Evolutionary conservation across 2,113 vertebrate genomes (phyloP), one percentile per base, ranked within the genome.

Genomic region (Atherinomorus stipes): DNA sequence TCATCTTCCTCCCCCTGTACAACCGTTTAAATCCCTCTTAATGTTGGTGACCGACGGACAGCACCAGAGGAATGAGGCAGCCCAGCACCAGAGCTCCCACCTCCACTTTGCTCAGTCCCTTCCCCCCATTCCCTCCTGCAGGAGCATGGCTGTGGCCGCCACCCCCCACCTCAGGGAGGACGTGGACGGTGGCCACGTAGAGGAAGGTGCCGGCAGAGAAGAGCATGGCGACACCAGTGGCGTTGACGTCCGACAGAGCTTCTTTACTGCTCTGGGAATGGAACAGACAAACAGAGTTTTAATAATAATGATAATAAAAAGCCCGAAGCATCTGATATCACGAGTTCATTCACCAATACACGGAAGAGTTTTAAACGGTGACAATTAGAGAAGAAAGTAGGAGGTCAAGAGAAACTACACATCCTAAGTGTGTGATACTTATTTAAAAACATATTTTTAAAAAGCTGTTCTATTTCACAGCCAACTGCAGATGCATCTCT

Each of bases 141-240:
- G 95, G 25, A 19, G 95, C 93, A 90, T 99, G 98, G 91, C 96
- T 98, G 91, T 98, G 97, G 61, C 97, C 95, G 11, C 91, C 94
- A 37, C 97, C 98, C 11, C 98, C 97, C 50, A 99, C 98, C 91
- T 99, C 98, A 0, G 98, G 98, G 34, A 99, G 97, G 74, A 99
- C 98, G 1, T 99, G 98, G 34, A 99, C 98, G 7, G 98, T 99
- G 84, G 98, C 98, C 77, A 99, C 98, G 2, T 99, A 99, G 23
- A 99, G 96, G 92, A 99, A 99, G 79, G 98, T 99, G 74, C 98
- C 98, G 0, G 98, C 98, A 42, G 98, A 99, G 91, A 99, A 99
- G 38, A 99, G 94, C 97, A 99, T 99, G 85, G 98, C 98, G 50
- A 99, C 96, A 38, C 98, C 98, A 1, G 98, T 99, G 90, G 98